Evolutionary conservation across 2,888 invertebrate species (phyloP).

Genomic region (Unio pictorum): DNA sequence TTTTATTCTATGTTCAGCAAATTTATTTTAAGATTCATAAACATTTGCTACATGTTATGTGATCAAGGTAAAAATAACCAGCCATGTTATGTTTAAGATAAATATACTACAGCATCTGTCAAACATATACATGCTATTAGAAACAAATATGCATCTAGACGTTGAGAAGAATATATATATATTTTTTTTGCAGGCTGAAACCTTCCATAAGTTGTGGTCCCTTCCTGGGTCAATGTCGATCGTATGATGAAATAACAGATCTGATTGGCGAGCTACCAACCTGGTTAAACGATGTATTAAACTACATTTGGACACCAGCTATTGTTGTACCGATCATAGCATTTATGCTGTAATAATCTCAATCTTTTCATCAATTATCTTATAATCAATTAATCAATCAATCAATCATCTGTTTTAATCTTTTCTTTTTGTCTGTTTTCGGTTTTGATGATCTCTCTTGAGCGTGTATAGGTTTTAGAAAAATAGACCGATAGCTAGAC

Average conservation of each 20-base stretch:
- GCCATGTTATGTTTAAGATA: not conserved
- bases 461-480: no score
- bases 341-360: slow-evolving; percentile 49
- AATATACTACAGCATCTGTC: no score
- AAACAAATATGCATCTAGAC: not conserved
- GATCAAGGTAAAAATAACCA: no score
- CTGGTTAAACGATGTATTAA: slow-evolving; percentile 41
- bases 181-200: slow-evolving; percentile 34
- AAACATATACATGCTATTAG: not conserved
- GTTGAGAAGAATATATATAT: not conserved
- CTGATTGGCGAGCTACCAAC: slow-evolving; percentile 41
- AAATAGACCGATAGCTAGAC: no score
- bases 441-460: no score
- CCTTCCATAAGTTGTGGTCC: slow-evolving; percentile 61
- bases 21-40: no score
- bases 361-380: not conserved
- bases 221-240: slow-evolving; percentile 34
- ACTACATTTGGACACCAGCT: slow-evolving; percentile 45
- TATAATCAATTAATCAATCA: not conserved
- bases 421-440: no score
- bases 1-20: no score
- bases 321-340: slow-evolving; percentile 52
- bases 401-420: not conserved
- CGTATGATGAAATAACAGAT: slow-evolving; percentile 43
- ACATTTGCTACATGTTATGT: no score